A percentile compares a stretch with the other conserved stretches of the same genome.
phyloP scores from a whole-genome alignment of 2,888 invertebrate genomes.

The Sicus ferrugineus region DNA sequence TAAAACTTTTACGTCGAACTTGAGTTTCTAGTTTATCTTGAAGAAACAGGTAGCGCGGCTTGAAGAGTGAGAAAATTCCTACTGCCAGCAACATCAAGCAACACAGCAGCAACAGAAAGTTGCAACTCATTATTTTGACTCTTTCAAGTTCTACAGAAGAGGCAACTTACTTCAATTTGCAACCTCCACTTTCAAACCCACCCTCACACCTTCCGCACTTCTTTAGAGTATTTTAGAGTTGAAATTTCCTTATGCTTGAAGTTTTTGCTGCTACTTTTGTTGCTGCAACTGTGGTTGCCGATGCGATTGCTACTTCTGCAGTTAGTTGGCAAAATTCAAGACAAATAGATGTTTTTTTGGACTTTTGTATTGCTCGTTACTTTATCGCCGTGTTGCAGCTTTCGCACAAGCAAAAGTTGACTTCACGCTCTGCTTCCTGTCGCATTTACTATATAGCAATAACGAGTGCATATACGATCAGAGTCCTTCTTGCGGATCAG shows the following conservation, averaged over 20 bases:
- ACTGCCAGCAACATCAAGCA: neutral
- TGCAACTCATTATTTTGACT: conserved; percentile 26
- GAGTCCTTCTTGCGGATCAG: too few species aligned
- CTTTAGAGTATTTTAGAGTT: conserved; percentile 11
- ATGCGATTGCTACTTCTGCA: neutral
- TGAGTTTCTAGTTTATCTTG: conserved; percentile 3
- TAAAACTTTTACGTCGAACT: neutral
- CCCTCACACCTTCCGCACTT: neutral
- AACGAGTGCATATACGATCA: too few species aligned
- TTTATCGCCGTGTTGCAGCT: conserved; percentile 14
- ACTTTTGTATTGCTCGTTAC: neutral
- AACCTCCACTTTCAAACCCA: neutral
- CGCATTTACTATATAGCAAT: neutral
- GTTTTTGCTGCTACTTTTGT: conserved; percentile 2
- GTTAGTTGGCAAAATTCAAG: neutral
- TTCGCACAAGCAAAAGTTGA: conserved; percentile 9
- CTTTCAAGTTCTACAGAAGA: conserved; percentile 1
- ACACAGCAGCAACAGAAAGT: neutral
- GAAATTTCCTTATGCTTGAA: conserved; percentile 13
- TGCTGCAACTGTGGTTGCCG: too few species aligned
- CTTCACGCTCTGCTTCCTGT: conserved; percentile 12
- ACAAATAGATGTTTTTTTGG: neutral
- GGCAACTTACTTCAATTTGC: neutral
- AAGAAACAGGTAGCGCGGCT: neutral
- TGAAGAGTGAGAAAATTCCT: neutral